These are phyloP conservation scores for Picathartes gymnocephalus DNA, from an alignment of 2,113 vertebrate genomes.

Conservation along the genomic window DNA sequence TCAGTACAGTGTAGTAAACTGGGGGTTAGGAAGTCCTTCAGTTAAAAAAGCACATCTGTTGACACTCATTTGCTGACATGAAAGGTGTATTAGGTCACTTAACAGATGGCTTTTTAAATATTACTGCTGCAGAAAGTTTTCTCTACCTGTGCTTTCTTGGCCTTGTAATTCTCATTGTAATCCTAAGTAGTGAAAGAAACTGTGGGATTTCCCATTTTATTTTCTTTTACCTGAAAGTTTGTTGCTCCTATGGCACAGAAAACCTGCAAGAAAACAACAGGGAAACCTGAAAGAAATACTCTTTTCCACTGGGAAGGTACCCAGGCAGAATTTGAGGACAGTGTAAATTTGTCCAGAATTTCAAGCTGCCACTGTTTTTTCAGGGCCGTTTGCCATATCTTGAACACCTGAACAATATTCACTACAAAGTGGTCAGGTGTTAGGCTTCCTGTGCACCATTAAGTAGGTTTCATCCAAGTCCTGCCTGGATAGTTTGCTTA, in stretches of 20 bases:
- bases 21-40: not conserved
- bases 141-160: not conserved
- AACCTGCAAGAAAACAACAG: not conserved
- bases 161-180: not conserved
- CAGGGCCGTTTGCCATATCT: not conserved
- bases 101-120: conserved; percentile 11
- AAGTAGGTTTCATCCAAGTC: not conserved
- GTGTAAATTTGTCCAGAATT: not conserved
- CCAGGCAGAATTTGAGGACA: not conserved
- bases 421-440: not conserved
- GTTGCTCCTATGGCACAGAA: not conserved
- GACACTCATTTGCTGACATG: not conserved
- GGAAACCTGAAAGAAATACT: not conserved
- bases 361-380: not conserved
- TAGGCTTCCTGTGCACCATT: not conserved
- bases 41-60: not conserved
- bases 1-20: not conserved
- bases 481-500: not conserved
- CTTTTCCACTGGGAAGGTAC: not conserved
- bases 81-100: not conserved
- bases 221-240: not conserved
- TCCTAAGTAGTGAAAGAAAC: not conserved
- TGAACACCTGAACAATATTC: not conserved
- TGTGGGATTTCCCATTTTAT: not conserved
- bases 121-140: not conserved